Conservation (phyloP, 2,797 vertebrate genomes). For the Lophotriccus pileatus region DNA sequence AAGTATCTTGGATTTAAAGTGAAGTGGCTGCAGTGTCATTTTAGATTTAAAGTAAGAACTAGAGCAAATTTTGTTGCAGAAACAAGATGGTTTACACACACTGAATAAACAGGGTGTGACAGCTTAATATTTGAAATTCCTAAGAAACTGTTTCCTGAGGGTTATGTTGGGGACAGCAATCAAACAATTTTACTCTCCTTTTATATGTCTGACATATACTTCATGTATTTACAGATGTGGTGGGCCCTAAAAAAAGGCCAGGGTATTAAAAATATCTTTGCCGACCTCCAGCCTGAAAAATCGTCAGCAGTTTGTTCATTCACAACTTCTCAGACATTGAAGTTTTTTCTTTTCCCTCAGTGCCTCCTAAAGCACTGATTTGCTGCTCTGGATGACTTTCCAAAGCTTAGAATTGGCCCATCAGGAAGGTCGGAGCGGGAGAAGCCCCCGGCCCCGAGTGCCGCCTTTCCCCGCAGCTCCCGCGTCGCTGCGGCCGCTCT, state of each 20-base stretch:
- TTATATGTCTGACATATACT: not conserved
- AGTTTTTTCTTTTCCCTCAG: not conserved
- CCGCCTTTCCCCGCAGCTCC: not conserved
- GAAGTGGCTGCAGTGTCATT: not conserved
- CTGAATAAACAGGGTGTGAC: not conserved
- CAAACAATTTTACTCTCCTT: not conserved
- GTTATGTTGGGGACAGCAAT: not conserved
- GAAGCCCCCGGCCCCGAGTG: not conserved
- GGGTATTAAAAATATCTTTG: not conserved
- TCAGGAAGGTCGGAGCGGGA: conserved; percentile 21
- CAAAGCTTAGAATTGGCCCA: conserved; percentile 39
- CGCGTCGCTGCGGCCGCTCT: not conserved
- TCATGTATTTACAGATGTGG: not conserved
- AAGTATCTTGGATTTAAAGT: not conserved
- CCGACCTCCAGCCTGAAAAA: not conserved
- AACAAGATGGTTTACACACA: not conserved
- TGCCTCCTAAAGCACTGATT: conserved; percentile 1
- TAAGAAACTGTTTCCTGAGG: not conserved
- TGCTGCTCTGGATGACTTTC: conserved; percentile 19
- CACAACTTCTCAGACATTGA: not conserved
- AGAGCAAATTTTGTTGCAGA: not conserved
- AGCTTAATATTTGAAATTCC: not conserved
- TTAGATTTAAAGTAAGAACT: not conserved
- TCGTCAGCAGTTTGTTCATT: not conserved
- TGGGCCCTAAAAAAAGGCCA: not conserved